Percentiles rank a stretch among this genome's conserved stretches.
phyloP scores from a whole-genome alignment of 2,797 vertebrate species.

The Meriones psammophilus region DNA sequence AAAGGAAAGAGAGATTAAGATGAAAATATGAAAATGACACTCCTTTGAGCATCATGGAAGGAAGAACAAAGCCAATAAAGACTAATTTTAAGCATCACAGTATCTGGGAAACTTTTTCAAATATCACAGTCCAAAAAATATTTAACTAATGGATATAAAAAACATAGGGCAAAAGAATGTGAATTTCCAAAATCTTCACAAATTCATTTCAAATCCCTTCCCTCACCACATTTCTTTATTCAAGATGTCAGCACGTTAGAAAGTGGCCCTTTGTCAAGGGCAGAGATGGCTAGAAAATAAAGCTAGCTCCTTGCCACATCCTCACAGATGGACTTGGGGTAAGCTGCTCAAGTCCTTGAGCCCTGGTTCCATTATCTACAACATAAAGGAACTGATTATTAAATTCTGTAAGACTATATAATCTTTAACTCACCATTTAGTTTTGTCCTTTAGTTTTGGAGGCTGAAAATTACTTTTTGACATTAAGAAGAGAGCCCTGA shows the following conservation, averaged over 20 bases:
- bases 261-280: slow-evolving; percentile 21
- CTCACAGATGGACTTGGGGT: not conserved
- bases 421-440: slow-evolving; percentile 94
- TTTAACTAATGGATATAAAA: slow-evolving; percentile 40
- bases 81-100: slow-evolving; percentile 42
- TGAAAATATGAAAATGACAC: slow-evolving; percentile 1
- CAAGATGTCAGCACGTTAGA: not conserved
- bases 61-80: slow-evolving; percentile 1
- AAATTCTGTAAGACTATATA: slow-evolving; percentile 19
- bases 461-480: slow-evolving; percentile 99
- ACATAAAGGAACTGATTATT: not conserved
- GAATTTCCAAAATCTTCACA: slow-evolving; percentile 49
- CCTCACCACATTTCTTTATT: not conserved
- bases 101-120: slow-evolving; percentile 56
- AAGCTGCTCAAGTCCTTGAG: not conserved
- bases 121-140: slow-evolving; percentile 1
- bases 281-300: slow-evolving; percentile 1
- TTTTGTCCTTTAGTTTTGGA: slow-evolving; percentile 98
- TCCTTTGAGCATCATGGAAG: slow-evolving; percentile 28
- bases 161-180: slow-evolving; percentile 13
- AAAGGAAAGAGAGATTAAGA: slow-evolving; percentile 12
- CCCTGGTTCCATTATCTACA: not conserved
- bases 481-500: slow-evolving; percentile 98
- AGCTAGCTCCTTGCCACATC: not conserved
- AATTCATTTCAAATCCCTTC: slow-evolving; percentile 53